Base-by-base conservation (phyloP, 2,888 invertebrate genomes). In the Meiosimyza decipiens region DNA sequence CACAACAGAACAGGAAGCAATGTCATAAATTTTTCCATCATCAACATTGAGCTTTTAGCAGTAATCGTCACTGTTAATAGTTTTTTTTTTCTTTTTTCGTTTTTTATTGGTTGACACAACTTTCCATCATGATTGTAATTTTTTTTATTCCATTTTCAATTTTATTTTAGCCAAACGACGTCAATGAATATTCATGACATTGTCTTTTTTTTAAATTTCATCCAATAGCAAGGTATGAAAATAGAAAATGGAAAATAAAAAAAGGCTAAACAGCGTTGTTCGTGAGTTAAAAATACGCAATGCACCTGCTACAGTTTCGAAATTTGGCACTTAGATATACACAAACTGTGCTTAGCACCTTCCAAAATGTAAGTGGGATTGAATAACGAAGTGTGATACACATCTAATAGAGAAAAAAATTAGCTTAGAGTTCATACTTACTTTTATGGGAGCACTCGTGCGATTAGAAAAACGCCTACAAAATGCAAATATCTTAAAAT, bases 21-120 rank as follows among this genome's bases (percentile, higher is more conserved):
- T 81, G 82, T 81, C 82, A 82, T 82, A 82, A 82, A 82, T 82
- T 80, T 82, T 82, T 81, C 81, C 82, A 82, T 82, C 80, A 80
- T 79, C 79, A 54, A 16, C 57, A 68, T 13, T 57, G 7, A 49
- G 57, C 68, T 68, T 57, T 59, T 59, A 59, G 47, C 59, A 2
- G 49, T 49, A 68, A 68, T 50, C 59, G 59, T 68, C 68, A 68
- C 47, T 68, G 59, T 57, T 68, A 68, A 68, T 50, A 59, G 68
- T 59, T 59, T 57, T 47, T n/a, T 40, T 40, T 40, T 47, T 50
- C 9, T 2, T 40, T 40, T 33, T 7, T 16, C 54, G 16, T 3
- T n/a, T 9, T 12, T 28, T 33, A 68, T 50, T 28, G 49, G 57
- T 59, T 57, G 50, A 68, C 28, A 59, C 57, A 5, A 59, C 49